Conservation (phyloP, 1,140 invertebrate genomes). For the Hirudo medicinalis region DNA sequence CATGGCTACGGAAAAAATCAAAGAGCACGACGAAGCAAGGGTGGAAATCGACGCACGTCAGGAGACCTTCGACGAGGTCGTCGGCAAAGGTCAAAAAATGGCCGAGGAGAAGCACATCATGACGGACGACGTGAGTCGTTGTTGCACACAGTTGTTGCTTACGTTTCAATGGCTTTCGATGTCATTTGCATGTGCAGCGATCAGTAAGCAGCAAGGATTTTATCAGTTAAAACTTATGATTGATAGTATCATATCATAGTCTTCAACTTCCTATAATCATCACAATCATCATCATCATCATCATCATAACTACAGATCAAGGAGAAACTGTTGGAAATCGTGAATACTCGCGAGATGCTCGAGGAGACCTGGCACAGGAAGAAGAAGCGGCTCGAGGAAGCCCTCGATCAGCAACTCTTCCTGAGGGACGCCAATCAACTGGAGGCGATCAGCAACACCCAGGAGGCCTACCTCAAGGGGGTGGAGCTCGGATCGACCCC, state of each 20-base stretch:
- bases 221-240: no score
- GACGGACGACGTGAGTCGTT: conserved; percentile 46
- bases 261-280: background rate
- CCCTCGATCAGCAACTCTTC: conserved; percentile 88
- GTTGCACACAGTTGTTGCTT: background rate
- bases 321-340: conserved; percentile 83
- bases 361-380: conserved; percentile 82
- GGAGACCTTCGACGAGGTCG: conserved; percentile 63
- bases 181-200: no score
- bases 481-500: conserved; percentile 86
- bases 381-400: conserved; percentile 82
- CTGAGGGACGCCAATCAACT: conserved; percentile 83
- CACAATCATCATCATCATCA: background rate
- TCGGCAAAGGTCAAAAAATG: conserved; percentile 67
- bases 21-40: conserved; percentile 67
- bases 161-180: background rate
- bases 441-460: conserved; percentile 69
- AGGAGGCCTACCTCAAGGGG: conserved; percentile 86
- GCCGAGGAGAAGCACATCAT: conserved; percentile 65
- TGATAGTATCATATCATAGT: no score
- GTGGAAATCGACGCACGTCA: conserved; percentile 88
- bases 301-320: conserved; percentile 55
- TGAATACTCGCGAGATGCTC: conserved; percentile 88
- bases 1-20: conserved; percentile 71
- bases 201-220: no score